Percentiles rank a stretch among this genome's conserved stretches.
Conservation (phyloP, 1,140 invertebrate genomes). For the Megathymus violae region DNA sequence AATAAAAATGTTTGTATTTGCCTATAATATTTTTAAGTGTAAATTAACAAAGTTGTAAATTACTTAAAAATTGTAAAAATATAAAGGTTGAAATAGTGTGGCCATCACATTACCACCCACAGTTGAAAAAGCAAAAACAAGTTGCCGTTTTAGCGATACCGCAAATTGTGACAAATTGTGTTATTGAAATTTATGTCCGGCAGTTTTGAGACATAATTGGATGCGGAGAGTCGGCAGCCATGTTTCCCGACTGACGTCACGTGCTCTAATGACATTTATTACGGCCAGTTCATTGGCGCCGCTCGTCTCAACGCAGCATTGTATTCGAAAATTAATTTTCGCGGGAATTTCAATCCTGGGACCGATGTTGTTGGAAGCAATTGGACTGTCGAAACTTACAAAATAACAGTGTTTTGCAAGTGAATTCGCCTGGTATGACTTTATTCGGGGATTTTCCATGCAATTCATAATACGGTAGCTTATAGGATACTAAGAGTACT, state of each 20-base stretch:
- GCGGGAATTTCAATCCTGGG: conserved; percentile 46
- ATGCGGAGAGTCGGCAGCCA: conserved; percentile 63
- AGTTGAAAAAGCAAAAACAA: conserved; percentile 53
- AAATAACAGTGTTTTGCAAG: no score
- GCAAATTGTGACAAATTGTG: conserved; percentile 72
- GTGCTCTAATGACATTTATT: conserved; percentile 75
- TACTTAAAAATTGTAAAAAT: not conserved
- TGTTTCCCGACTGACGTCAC: conserved; percentile 68
- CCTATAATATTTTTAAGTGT: no score
- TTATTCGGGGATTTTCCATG: no score
- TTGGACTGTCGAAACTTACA: conserved; percentile 19
- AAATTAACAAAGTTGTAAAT: no score
- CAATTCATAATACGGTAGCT: no score
- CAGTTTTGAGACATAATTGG: conserved; percentile 77
- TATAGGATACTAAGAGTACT: no score
- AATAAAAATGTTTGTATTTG: no score
- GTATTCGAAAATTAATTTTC: conserved; percentile 65
- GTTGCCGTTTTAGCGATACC: conserved; percentile 42
- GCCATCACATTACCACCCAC: conserved; percentile 35
- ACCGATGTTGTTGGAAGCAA: conserved; percentile 16
- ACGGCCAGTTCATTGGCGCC: conserved; percentile 68
- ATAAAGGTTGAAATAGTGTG: conserved; percentile 15
- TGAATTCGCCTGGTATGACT: no score
- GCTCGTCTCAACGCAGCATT: conserved; percentile 49
- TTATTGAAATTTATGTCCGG: conserved; percentile 75